phyloP scores from a whole-genome alignment of 1,140 invertebrate species.

The Ctenoplectra terminalis region DNA sequence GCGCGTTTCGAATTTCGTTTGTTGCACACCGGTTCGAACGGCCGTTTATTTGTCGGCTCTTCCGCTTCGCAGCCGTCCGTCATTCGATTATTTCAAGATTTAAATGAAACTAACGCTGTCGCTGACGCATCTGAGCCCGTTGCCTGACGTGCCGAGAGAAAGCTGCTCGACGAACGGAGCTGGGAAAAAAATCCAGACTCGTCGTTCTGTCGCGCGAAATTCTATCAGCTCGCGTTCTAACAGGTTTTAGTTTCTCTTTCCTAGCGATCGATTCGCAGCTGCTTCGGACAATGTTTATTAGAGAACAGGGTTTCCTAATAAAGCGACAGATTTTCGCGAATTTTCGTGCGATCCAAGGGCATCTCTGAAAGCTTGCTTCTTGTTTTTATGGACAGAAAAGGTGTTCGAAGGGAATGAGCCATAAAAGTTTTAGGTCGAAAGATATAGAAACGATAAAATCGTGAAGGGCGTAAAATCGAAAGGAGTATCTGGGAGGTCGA shows the following conservation, averaged over 20 bases:
- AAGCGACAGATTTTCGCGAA: background rate
- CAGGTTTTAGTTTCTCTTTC: background rate
- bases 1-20: slow-evolving; percentile 30
- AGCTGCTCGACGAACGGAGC: background rate
- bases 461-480: background rate
- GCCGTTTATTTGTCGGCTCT: slow-evolving; percentile 26
- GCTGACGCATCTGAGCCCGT: too few relatives aligned
- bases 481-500: background rate
- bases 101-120: slow-evolving; percentile 52
- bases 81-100: slow-evolving; percentile 54
- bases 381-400: background rate
- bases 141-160: background rate
- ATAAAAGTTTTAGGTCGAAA: slow-evolving; percentile 2
- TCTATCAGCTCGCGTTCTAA: slow-evolving; percentile 11
- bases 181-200: too few relatives aligned
- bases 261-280: background rate
- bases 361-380: background rate
- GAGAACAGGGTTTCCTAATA: background rate
- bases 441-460: slow-evolving; percentile 3
- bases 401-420: slow-evolving; percentile 1
- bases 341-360: too few relatives aligned
- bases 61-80: slow-evolving; percentile 1
- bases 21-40: background rate
- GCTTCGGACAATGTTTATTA: background rate
- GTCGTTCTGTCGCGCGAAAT: slow-evolving; percentile 28